Conservation (phyloP, 2,797 vertebrate species). For the Argentina silus region DNA sequence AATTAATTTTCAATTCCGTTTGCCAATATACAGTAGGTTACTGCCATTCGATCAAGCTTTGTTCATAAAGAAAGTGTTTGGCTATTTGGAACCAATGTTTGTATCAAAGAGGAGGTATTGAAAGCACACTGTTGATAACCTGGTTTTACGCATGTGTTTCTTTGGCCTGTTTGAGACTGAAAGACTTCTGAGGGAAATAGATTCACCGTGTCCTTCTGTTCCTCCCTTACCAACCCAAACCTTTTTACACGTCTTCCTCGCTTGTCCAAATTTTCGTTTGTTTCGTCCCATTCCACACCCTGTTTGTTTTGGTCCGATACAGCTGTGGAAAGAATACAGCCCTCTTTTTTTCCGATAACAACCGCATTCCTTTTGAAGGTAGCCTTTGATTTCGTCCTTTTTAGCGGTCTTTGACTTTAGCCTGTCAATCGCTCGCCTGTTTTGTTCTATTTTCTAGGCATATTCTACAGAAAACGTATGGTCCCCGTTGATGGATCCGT, state of each 20-base stretch:
- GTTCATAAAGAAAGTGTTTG: too few relatives aligned
- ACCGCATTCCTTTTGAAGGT: slow-evolving; percentile 74
- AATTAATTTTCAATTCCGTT: too few relatives aligned
- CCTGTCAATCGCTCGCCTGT: slow-evolving; percentile 81
- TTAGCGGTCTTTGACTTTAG: slow-evolving; percentile 75
- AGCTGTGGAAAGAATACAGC: slow-evolving; percentile 80
- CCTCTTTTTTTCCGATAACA: slow-evolving; percentile 78
- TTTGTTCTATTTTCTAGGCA: slow-evolving; percentile 76
- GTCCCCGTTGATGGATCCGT: slow-evolving; percentile 80
- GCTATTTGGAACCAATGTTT: too few relatives aligned
- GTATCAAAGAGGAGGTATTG: too few relatives aligned
- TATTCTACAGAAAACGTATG: slow-evolving; percentile 72
- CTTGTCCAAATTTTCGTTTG: slow-evolving; percentile 76
- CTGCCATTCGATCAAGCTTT: too few relatives aligned
- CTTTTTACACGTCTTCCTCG: slow-evolving; percentile 68
- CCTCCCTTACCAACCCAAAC: slow-evolving; percentile 39
- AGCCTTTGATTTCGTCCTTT: slow-evolving; percentile 77
- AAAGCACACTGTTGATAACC: too few relatives aligned
- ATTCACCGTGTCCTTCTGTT: slow-evolving; percentile 74
- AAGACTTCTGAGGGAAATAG: slow-evolving; percentile 48
- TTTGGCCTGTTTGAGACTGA: slow-evolving; percentile 28
- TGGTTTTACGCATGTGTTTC: too few relatives aligned
- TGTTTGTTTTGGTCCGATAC: slow-evolving; percentile 81
- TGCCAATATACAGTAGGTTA: too few relatives aligned
- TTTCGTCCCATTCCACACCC: slow-evolving; percentile 70